Conservation (phyloP, 2,113 vertebrate species). For the Calidris pygmaea region DNA sequence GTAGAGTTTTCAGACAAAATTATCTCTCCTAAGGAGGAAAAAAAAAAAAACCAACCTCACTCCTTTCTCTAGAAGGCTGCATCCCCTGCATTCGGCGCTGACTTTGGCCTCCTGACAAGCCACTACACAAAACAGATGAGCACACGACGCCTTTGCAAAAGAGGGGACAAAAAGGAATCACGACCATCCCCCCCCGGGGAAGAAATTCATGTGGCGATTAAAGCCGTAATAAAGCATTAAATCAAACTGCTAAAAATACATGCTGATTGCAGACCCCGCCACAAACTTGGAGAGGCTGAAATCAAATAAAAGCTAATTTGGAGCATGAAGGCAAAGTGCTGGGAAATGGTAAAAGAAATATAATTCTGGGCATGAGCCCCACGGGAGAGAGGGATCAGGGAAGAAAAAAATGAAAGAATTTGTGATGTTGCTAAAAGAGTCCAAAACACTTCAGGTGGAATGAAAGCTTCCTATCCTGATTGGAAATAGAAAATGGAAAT, state of each 20-base stretch:
- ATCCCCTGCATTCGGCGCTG: not conserved
- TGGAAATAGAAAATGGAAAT: not conserved
- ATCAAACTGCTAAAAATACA: constrained; percentile 3
- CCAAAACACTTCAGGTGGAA: not conserved
- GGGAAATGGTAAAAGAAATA: not conserved
- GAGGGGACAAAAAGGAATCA: not conserved
- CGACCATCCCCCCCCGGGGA: not conserved
- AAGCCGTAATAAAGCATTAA: constrained; percentile 8
- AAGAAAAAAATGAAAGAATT: not conserved
- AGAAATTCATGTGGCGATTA: not conserved
- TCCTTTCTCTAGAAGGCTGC: not conserved
- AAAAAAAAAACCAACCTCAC: rapidly evolving
- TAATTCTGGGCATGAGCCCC: not conserved
- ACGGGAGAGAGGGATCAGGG: not conserved
- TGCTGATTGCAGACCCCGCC: not conserved
- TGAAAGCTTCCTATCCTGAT: not conserved
- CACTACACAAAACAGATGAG: not conserved
- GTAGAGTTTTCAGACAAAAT: not conserved
- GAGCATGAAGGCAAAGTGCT: not conserved
- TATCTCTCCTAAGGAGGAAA: not conserved
- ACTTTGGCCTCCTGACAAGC: not conserved
- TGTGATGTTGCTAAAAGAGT: not conserved
- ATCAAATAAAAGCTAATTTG: not conserved
- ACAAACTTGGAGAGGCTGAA: not conserved
- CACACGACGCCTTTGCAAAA: not conserved